phyloP scores from a whole-genome alignment of 2,888 invertebrate genomes.

The Tenodera sinensis region DNA sequence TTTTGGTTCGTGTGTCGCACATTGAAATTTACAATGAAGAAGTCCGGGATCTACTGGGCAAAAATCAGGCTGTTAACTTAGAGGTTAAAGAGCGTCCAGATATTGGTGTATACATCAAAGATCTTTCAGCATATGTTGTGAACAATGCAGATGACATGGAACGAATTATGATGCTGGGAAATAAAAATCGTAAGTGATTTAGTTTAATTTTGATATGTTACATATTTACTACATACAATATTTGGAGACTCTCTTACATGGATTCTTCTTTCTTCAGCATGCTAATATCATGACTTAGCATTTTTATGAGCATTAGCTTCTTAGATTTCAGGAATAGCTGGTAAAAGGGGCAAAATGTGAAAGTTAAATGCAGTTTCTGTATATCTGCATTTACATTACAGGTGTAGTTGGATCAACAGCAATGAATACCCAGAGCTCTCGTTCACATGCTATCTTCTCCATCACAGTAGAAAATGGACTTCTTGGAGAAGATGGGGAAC shows the following conservation, averaged over 20 bases:
- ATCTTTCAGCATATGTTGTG: conserved; percentile 95
- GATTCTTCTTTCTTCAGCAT: no score
- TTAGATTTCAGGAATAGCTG: no score
- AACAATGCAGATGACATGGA: conserved; percentile 95
- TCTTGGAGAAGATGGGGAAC: conserved; percentile 72
- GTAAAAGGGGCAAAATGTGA: no score
- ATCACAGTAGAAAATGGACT: conserved; percentile 96
- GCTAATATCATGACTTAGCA: no score
- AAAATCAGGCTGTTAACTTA: conserved; percentile 77
- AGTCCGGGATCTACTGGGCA: conserved; percentile 84
- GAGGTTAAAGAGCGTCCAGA: conserved; percentile 95
- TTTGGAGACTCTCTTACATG: no score
- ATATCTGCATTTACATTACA: conserved; percentile 34
- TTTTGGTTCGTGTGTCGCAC: conserved; percentile 95
- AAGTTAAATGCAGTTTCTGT: no score
- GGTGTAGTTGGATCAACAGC: conserved; percentile 85
- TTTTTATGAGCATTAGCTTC: no score
- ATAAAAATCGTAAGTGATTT: conserved; percentile 75
- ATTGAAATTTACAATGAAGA: conserved; percentile 99
- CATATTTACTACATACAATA: no score
- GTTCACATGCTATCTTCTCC: conserved; percentile 98
- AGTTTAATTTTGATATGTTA: neutral
- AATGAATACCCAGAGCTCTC: conserved; percentile 95
- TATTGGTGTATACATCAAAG: conserved; percentile 97
- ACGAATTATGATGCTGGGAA: conserved; percentile 92